Evolutionary conservation across 2,888 invertebrate genomes (phyloP), one percentile per base, ranked within the genome.

Genomic region (Tanypteryx hageni): DNA sequence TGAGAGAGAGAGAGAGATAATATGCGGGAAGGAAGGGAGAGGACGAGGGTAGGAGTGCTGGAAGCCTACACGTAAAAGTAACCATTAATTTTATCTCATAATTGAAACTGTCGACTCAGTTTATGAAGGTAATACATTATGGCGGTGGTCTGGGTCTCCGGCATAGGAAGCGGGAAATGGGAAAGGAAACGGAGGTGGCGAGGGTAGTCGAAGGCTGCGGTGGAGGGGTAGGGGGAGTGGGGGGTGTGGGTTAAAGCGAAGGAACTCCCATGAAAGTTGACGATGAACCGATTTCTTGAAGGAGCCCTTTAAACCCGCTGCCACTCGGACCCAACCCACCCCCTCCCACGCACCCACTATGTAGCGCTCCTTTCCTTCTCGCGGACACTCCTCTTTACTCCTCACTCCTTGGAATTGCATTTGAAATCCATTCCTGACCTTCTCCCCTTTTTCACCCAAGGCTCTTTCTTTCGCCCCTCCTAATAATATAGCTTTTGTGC

Each of bases 61-160:
- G 83, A 57, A 83, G 56, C 56, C 57, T 61, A 64, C 89, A 89
- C 89, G 89, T 64, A 89, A 92, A 92, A 84, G 92, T 92, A 83
- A 84, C 92, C 92, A 92, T 92, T 92, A 92, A 92, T 92, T 92
- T 92, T 92, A 84, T 64, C 83, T 64, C 92, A 92, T 92, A 92
- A 92, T 92, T 92, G 92, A 92, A 92, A 92, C 83, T 92, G 92
- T 92, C 92, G 92, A 84, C 31, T 84, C 92, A 92, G 83, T 92
- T 92, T 92, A 92, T 92, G 92, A 92, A 92, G 83, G 92, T 84
- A 82, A 83, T 92, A 92, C 83, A 92, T 92, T 92, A 92, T 89
- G 89, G 89, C 64, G 89, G 89, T 18, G 64, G 89, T 89, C 58
- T 86, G 16, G 64, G 10, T 64, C 64, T 68, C 56, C 10, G 44